Percentiles rank a stretch among this genome's conserved stretches.
Evolutionary conservation across 2,113 vertebrate species (phyloP).

Genomic region (Trematomus loennbergii): DNA sequence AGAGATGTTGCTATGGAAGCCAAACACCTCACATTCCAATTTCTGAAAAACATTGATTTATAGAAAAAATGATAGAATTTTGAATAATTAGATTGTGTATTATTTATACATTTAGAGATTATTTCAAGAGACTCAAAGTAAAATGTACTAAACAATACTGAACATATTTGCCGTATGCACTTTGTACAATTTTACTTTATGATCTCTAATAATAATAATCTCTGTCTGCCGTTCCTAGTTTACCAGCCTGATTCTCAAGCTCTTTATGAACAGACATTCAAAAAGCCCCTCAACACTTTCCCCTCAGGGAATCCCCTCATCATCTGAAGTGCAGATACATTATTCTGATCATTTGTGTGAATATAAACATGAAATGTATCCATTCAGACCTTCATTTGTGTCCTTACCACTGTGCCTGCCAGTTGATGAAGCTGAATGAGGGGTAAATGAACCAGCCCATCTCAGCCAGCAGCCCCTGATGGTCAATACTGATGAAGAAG

Average conservation of each 20-base stretch:
- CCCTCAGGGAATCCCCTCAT: not conserved
- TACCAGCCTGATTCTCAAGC: not conserved
- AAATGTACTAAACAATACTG: not conserved
- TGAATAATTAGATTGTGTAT: not conserved
- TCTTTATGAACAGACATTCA: not conserved
- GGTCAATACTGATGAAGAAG: slow-evolving; percentile 83
- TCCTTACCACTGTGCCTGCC: slow-evolving; percentile 86
- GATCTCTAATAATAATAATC: not conserved
- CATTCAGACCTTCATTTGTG: not conserved
- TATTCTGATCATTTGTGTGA: not conserved
- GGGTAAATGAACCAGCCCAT: slow-evolving; percentile 85
- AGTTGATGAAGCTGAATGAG: slow-evolving; percentile 82
- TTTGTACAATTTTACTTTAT: not conserved
- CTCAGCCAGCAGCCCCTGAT: slow-evolving; percentile 82
- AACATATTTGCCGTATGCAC: not conserved
- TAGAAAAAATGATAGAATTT: not conserved
- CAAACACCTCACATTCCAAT: too few relatives aligned
- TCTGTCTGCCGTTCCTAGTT: not conserved
- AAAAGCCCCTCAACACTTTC: not conserved
- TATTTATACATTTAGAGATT: not conserved
- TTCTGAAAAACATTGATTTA: too few relatives aligned
- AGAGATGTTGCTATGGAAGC: not conserved
- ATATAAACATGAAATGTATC: not conserved
- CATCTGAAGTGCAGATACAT: too few relatives aligned
- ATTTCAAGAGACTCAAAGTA: not conserved